Base-by-base conservation (phyloP, 2,797 vertebrate genomes). In the Protosalanx chinensis region DNA sequence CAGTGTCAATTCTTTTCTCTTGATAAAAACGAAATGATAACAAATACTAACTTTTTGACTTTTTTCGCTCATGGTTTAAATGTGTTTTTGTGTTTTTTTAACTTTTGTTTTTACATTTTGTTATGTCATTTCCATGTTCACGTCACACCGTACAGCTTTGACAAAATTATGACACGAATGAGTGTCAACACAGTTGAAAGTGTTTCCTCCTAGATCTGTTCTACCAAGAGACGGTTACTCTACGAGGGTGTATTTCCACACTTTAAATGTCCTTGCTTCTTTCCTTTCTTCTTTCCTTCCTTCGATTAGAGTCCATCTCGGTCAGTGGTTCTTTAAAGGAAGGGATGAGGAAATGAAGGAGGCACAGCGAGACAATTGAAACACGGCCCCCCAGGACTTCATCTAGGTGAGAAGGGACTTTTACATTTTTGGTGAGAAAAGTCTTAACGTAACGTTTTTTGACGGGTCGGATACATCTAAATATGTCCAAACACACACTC, bases 1-100 rank as follows among this genome's bases (percentile, higher is more conserved):
- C 90, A 91, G 91, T 90, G 88, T 92, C 84, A 79, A 73, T 83
- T 72, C 46, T 87, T 82, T 76, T 80, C 69, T 88, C 71, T 82
- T 30, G 18, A 85, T 80, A 74, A 87, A 84, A 85, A 76, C 69
- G 85, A 76, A 83, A 80, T 81, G 62, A 74, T 80, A 88, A 87
- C 86, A 86, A 85, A 81, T 76, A 86, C 85, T 83, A 85, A 74
- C 75, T 79, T 74, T 79, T 75, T 82, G 71, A n/a, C 35, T 23
- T 82, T 76, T 72, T 76, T 67, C 10, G 41, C 41, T 41, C 41
- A 41, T 41, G 41, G 41, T 79, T 72, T 72, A 8, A 18, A 68
- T 65, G 29, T 66, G 70, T 81, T 83, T 79, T 76, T 63, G 53
- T 77, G 68, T 27, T 78, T 78, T 86, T 53, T 72, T 46, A 10